Percentiles rank a stretch among this genome's conserved stretches.
These are phyloP conservation scores for Macrotus californicus DNA, from an alignment of 2,113 vertebrate species.

Conservation along the genomic window DNA sequence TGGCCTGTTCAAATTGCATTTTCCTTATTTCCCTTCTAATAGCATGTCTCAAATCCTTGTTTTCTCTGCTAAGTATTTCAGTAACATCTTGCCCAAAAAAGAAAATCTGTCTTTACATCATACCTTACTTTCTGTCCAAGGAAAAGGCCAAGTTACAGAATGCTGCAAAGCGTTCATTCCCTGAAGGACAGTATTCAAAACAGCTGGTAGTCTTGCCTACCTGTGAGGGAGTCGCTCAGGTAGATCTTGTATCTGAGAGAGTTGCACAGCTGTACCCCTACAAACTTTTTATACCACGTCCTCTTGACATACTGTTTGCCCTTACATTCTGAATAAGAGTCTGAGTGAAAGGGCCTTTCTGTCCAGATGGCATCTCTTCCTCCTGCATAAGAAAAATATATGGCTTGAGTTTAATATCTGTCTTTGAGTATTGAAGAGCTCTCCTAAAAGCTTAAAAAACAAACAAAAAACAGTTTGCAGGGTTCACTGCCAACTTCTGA, in stretches of 20 bases:
- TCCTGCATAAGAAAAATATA: constrained; percentile 73
- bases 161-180: not conserved
- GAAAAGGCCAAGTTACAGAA: not conserved
- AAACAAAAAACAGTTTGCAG: not conserved
- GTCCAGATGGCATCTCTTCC: constrained; percentile 99
- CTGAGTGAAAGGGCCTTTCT: constrained; percentile 91
- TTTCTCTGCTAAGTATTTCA: not conserved
- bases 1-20: not conserved
- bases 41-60: not conserved
- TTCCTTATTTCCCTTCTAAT: constrained; percentile 18
- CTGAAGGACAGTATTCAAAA: not conserved
- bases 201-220: constrained; percentile 76
- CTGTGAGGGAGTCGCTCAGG: constrained; percentile 94
- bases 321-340: constrained; percentile 93
- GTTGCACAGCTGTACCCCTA: constrained; percentile 98
- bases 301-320: constrained; percentile 95
- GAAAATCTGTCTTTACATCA: not conserved
- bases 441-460: not conserved
- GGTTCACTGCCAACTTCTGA: not conserved
- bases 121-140: not conserved
- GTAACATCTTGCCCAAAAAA: not conserved
- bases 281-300: constrained; percentile 99
- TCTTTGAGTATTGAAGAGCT: not conserved
- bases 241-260: constrained; percentile 99
- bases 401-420: not conserved